Base-by-base conservation (phyloP, 2,888 invertebrate genomes). In the Luperina nickerlii region DNA sequence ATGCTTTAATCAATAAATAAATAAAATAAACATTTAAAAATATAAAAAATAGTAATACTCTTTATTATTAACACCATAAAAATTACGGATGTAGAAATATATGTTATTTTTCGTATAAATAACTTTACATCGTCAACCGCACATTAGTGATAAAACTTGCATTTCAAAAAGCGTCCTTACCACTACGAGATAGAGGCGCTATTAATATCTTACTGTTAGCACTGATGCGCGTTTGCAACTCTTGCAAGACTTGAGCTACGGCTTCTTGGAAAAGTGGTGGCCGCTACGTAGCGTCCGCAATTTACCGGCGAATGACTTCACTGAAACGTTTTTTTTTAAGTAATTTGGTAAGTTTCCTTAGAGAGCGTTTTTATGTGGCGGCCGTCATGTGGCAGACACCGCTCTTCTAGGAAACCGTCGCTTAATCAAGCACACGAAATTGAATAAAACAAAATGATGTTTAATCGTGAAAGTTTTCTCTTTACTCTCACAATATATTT, bases 401-500 rank as follows among this genome's bases (percentile, higher is more conserved):
- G 62, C 27, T 62, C 15, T 27, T 62, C 62, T 7, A 62, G 6
- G 60, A 60, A 60, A 7, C 27, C 2, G 62, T 7, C 27, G 7
- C 15, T 27, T 7, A 1, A 63, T 32, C 11, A 38, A 79, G 1
- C 7, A 11, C 13, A 38, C 0, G 20, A 20, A 7, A 20, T 3
- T 11, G 2, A n/a, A 27, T 45, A 11, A 20, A 73, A 57, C 8
- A 3, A n/a, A 32, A 74, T 42, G 2, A 1, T 60, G 38, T 77
- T 67, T 27, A 6, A n/a, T 54, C 2, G 1, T 60, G 18, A 54
- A 69, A 75, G 42, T 65, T 79, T 38, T 8, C 38, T 48, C 24
- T 48, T 71, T 68, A 42, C 15, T 54, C 65, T 66, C 27, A 24
- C 60, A 65, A 71, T 74, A 74, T 70, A 48, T 73, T 74, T 60